These are phyloP conservation scores for Apis mellifera DNA, from an alignment of 1,140 invertebrate species.

Conservation along the genomic window Amel_HAv3.1 CM009944.2:8511001-8511500, in stretches of 20 bases:
- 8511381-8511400: background rate
- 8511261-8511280: constrained; percentile 38
- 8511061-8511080: constrained; percentile 55
- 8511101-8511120: constrained; percentile 51
- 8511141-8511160: constrained; percentile 36
- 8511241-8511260: constrained; percentile 23
- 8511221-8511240: background rate
- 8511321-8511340: background rate
- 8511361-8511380: background rate
- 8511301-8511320: constrained; percentile 19
- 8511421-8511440: too few relatives aligned
- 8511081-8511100: constrained; percentile 52
- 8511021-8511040: constrained; percentile 49
- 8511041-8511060: constrained; percentile 34
- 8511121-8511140: constrained; percentile 48
- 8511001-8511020: constrained; percentile 17
- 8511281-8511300: background rate
- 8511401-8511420: constrained; percentile 21
- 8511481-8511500: background rate
- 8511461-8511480: background rate
- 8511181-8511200: constrained; percentile 11
- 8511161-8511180: constrained; percentile 51
- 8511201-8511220: constrained; percentile 12
- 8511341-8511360: background rate
- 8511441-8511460: background rate